These are phyloP conservation scores for Aphidoletes aphidimyza DNA, from an alignment of 2,888 invertebrate species.

Conservation along the genomic window DNA sequence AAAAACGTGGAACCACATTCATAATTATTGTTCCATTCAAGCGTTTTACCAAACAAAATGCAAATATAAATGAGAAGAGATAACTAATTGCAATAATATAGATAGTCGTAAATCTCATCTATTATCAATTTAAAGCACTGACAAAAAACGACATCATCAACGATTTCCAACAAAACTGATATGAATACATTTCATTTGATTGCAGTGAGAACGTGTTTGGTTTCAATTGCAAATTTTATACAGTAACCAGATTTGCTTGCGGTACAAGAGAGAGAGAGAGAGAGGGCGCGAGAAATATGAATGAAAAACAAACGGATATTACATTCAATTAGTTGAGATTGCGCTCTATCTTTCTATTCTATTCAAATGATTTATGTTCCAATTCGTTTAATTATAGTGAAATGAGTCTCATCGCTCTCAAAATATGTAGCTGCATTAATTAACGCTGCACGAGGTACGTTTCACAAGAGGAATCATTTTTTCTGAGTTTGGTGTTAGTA, in stretches of 20 bases:
- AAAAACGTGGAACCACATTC: no score
- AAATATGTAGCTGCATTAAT: neutral
- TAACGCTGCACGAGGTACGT: neutral
- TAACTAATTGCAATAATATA: slow-evolving; percentile 13
- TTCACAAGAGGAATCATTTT: slow-evolving; percentile 16
- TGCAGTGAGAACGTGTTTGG: neutral
- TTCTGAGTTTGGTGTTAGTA: slow-evolving; percentile 16
- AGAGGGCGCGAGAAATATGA: no score
- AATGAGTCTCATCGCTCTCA: neutral
- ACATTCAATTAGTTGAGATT: slow-evolving; percentile 40
- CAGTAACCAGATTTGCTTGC: neutral
- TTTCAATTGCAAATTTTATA: neutral
- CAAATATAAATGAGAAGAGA: neutral
- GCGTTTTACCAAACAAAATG: no score
- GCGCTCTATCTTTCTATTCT: slow-evolving; percentile 10
- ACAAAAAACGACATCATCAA: neutral
- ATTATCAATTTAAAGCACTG: neutral
- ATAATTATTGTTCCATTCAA: no score
- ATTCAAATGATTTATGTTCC: slow-evolving; percentile 35
- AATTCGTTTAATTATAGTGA: slow-evolving; percentile 36
- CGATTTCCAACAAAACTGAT: neutral
- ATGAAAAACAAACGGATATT: slow-evolving; percentile 26
- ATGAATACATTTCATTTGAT: neutral
- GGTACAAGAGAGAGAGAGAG: neutral
- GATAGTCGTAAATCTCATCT: neutral